Evolutionary conservation across 2,113 vertebrate species (phyloP), one percentile per base, ranked within the genome.

Genomic region (Acrocephalus arundinaceus): DNA sequence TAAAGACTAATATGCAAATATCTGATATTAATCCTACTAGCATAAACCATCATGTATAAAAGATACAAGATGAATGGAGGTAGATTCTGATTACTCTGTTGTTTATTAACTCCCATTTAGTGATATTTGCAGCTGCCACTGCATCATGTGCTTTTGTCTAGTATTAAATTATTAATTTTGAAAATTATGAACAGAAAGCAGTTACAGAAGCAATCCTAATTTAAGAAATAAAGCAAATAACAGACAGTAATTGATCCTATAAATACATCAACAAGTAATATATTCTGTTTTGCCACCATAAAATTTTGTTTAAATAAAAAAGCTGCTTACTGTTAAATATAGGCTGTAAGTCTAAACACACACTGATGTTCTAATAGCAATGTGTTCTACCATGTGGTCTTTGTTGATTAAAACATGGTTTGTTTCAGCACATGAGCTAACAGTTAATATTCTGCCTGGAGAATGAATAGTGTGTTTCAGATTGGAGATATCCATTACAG

Each of bases 1-100:
- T 98, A 96, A 91, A 86, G 46, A 81, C 25, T 73, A 61, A 31
- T 62, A 33, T 59, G 30, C 75, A 90, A 77, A 84, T 94, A 65
- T 33, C 41, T 74, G n/a, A 59, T 90, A 43, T 37, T 77, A 92
- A 73, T 84, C 28, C 33, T 90, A 54, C 33, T 62, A 68, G 25
- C 45, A 65, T 86, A 71, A 77, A n/a, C 89, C 19, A 37, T 51
- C 33, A 21, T 52, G 17, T 71, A 23, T 54, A 84, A 86, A 55
- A 90, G 7, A 74, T 30, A 35, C 2, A 8, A 62, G 37, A 79
- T 11, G 2, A 93, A 79, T 72, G 51, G 70, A 61, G 23, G 15
- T 89, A 71, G 57, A 72, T 78, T 51, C n/a, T 49, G 51, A 33
- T 73, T 41, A 41, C 18, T 68, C 3, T 43, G 11, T 49, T 75